phyloP scores from a whole-genome alignment of 2,797 vertebrate species.

The Carduelis carduelis region DNA sequence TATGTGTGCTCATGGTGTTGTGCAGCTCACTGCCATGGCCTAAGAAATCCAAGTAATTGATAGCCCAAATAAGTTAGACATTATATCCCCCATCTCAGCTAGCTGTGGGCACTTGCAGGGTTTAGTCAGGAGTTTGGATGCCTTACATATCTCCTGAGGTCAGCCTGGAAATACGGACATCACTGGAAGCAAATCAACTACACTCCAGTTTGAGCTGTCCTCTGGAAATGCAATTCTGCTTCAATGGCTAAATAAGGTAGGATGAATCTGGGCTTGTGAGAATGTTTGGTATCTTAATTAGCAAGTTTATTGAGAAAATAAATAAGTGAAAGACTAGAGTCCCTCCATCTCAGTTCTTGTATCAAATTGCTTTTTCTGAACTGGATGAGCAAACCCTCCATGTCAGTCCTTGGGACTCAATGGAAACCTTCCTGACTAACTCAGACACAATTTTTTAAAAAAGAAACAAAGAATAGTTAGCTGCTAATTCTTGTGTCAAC shows the following conservation, averaged over 20 bases:
- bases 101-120: neutral
- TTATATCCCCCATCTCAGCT: neutral
- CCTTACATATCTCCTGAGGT: neutral
- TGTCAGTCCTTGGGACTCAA: neutral
- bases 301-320: neutral
- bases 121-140: neutral
- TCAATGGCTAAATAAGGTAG: neutral
- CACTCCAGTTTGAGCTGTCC: neutral
- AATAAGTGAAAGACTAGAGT: neutral
- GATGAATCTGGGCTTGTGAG: neutral
- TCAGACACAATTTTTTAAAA: rapidly evolving
- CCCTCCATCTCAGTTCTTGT: neutral
- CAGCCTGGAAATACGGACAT: neutral
- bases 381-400: neutral
- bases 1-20: rapidly evolving
- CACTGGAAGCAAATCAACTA: neutral
- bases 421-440: neutral
- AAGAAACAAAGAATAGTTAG: neutral
- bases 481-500: neutral
- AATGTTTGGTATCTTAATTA: neutral
- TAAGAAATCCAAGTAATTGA: neutral
- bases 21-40: neutral
- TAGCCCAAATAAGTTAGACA: neutral
- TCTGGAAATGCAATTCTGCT: neutral
- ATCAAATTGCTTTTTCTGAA: neutral